A percentile compares a stretch with the other conserved stretches of the same genome.
phyloP scores from a whole-genome alignment of 1,140 invertebrate genomes.

The Lepidurus couesii region DNA sequence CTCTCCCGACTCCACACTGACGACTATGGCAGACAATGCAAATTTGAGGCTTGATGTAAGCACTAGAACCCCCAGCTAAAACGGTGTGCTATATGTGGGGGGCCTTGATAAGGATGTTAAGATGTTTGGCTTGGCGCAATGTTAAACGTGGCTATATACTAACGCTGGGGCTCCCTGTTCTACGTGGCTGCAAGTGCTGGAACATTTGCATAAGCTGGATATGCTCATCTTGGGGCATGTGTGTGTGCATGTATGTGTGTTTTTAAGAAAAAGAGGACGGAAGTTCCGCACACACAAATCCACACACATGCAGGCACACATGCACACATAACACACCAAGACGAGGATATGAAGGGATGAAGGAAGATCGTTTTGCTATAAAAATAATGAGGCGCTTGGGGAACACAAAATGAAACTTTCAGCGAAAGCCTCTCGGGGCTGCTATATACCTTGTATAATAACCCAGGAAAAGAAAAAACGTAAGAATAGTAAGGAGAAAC shows the following conservation, averaged over 20 bases:
- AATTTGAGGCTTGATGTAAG: conserved; percentile 19
- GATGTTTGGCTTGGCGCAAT: conserved; percentile 20
- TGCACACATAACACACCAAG: background rate
- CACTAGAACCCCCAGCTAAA: background rate
- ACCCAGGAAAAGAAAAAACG: background rate
- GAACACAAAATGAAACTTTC: conserved; percentile 8
- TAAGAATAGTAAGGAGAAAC: background rate
- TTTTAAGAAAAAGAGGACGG: background rate
- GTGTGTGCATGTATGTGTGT: background rate
- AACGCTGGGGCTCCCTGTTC: background rate
- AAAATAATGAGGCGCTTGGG: conserved; percentile 14
- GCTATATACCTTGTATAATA: background rate
- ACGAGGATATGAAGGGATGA: background rate
- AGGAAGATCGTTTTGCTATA: background rate
- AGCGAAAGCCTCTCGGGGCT: background rate
- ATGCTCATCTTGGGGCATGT: background rate
- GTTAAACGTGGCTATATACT: background rate
- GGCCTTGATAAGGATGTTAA: conserved; percentile 19
- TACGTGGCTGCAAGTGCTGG: background rate
- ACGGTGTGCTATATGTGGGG: background rate
- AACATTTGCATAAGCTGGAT: conserved; percentile 19
- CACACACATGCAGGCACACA: background rate
- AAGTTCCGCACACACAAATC: background rate
- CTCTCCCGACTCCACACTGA: background rate
- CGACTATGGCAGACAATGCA: conserved; percentile 13